phyloP scores from a whole-genome alignment of 92 coral and sea anemone genomes.

The Parazoanthus darwini region DNA sequence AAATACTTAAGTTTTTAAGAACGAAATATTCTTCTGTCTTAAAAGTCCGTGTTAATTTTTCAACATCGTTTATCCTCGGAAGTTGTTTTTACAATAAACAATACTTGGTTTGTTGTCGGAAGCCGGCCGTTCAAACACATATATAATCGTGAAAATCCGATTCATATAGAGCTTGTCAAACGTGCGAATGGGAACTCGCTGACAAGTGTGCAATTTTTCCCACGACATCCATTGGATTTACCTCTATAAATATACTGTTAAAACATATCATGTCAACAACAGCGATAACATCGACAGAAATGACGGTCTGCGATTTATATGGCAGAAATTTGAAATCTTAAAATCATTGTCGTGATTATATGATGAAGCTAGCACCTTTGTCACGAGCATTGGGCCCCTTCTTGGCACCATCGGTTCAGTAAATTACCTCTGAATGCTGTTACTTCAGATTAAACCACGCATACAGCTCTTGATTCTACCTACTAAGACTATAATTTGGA shows the following conservation, averaged over 20 bases:
- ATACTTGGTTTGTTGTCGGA: constrained; percentile 43
- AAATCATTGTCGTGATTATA: neutral
- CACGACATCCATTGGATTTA: constrained; percentile 38
- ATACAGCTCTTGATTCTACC: neutral
- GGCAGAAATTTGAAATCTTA: constrained; percentile 7
- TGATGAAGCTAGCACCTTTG: constrained; percentile 2
- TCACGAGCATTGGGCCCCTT: neutral
- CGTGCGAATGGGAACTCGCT: constrained; percentile 15
- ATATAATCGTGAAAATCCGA: constrained; percentile 28
- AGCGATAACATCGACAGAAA: constrained; percentile 24
- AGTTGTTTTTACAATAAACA: constrained; percentile 40
- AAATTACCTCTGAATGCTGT: neutral
- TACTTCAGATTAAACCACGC: neutral
- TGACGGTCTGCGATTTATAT: constrained; percentile 6
- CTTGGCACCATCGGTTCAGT: neutral
- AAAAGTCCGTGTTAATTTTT: neutral
- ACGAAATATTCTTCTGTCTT: neutral
- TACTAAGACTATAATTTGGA: constrained; percentile 7
- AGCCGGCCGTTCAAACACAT: constrained; percentile 20
- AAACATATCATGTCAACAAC: constrained; percentile 17
- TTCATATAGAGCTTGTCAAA: constrained; percentile 36
- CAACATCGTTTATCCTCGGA: constrained; percentile 23
- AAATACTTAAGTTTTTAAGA: constrained; percentile 11
- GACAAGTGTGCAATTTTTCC: constrained; percentile 41
- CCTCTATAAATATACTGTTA: constrained; percentile 35